Evolutionary conservation across 2,797 vertebrate species (phyloP).

Genomic region (Ctenopoma multispine): DNA sequence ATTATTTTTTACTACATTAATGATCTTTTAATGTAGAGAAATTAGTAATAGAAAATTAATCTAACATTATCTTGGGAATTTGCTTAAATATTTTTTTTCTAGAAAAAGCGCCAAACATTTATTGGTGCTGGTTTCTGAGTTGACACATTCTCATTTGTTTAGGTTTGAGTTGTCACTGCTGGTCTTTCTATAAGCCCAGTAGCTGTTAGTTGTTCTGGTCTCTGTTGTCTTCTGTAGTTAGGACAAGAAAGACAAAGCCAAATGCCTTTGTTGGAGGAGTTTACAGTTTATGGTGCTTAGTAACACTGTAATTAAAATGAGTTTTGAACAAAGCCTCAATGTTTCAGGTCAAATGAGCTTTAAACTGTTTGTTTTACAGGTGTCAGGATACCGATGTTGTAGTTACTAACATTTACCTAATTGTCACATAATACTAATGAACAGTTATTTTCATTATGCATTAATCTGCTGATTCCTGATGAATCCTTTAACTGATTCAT

Average conservation of each 20-base stretch:
- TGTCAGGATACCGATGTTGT: slow-evolving; percentile 13
- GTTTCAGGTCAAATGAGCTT: slow-evolving; percentile 29
- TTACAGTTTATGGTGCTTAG: slow-evolving; percentile 41
- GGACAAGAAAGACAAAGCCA: slow-evolving; percentile 10
- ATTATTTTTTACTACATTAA: no score
- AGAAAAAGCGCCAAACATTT: no score
- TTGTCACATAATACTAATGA: not conserved
- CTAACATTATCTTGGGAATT: no score
- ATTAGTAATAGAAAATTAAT: no score
- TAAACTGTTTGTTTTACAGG: slow-evolving; percentile 30
- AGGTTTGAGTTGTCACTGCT: not conserved
- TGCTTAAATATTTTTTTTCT: no score
- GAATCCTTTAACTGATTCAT: not conserved
- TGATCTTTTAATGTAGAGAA: no score
- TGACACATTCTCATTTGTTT: not conserved
- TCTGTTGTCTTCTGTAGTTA: slow-evolving; percentile 11
- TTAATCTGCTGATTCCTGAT: not conserved
- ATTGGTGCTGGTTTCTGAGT: no score
- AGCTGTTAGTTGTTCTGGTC: not conserved
- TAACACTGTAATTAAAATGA: slow-evolving; percentile 20
- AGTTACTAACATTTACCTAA: not conserved
- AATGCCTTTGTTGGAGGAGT: slow-evolving; percentile 35
- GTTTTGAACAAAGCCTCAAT: slow-evolving; percentile 35
- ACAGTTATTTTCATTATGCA: not conserved
- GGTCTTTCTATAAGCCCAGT: not conserved